Conservation (phyloP, 2,888 invertebrate genomes). For the Gymnoscelis rufifasciata region DNA sequence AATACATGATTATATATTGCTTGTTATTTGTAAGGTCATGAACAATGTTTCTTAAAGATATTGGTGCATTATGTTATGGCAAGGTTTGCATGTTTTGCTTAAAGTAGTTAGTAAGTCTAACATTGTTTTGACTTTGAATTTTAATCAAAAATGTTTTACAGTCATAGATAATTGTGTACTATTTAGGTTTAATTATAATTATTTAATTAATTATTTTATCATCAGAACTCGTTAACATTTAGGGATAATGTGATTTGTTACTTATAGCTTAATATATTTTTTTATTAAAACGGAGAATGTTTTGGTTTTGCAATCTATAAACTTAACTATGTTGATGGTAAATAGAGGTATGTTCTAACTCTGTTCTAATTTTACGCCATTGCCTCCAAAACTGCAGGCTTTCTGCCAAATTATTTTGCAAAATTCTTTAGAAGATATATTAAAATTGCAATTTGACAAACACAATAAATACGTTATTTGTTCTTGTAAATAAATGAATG, state of each 20-base stretch:
- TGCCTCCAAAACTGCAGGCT: not conserved
- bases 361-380: not conserved
- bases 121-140: constrained; percentile 14
- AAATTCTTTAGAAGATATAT: too few relatives aligned
- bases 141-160: constrained; percentile 4
- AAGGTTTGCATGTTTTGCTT: constrained; percentile 26
- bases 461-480: too few relatives aligned
- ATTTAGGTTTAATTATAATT: not conserved
- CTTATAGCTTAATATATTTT: not conserved
- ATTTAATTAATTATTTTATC: too few relatives aligned
- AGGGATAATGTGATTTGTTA: not conserved
- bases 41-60: constrained; percentile 16
- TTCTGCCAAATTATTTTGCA: not conserved
- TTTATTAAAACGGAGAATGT: not conserved
- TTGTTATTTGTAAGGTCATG: constrained; percentile 31
- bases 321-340: too few relatives aligned
- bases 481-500: too few relatives aligned
- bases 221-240: too few relatives aligned
- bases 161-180: not conserved
- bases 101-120: constrained; percentile 19
- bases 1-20: constrained; percentile 42
- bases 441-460: too few relatives aligned
- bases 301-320: not conserved
- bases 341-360: too few relatives aligned
- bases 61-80: constrained; percentile 28